Evolutionary conservation across 2,888 invertebrate genomes (phyloP).

Genomic region (Lysandra coridon): DNA sequence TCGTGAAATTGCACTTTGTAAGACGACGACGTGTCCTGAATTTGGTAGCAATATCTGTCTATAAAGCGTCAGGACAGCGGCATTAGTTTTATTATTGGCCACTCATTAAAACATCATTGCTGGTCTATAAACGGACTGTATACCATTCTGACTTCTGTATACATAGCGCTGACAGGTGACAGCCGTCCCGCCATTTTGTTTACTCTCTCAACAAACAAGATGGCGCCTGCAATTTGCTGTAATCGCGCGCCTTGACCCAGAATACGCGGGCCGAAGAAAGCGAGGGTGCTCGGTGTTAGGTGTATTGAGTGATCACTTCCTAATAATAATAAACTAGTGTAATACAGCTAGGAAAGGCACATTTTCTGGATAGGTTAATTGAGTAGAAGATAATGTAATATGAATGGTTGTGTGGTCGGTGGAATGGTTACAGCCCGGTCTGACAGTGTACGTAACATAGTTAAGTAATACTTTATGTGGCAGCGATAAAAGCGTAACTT

Average conservation of each 20-base stretch:
- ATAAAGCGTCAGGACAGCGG: background rate
- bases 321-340: background rate
- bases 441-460: too few species aligned
- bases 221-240: conserved; percentile 29
- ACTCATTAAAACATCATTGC: background rate
- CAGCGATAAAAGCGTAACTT: too few species aligned
- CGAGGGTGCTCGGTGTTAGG: background rate
- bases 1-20: too few species aligned
- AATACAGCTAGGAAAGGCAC: background rate
- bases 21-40: too few species aligned
- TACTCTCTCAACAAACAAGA: conserved; percentile 36
- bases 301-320: background rate
- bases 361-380: background rate
- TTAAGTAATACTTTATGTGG: too few species aligned
- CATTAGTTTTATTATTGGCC: background rate
- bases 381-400: background rate
- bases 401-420: too few species aligned
- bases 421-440: too few species aligned
- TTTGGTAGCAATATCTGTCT: too few species aligned
- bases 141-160: too few species aligned
- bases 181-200: conserved; percentile 39
- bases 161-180: conserved; percentile 25
- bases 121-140: background rate
- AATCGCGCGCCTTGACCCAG: conserved; percentile 3
- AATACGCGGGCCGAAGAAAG: background rate